These are phyloP conservation scores for Naja naja DNA, from an alignment of 2,113 vertebrate species.

Conservation along the genomic window DNA sequence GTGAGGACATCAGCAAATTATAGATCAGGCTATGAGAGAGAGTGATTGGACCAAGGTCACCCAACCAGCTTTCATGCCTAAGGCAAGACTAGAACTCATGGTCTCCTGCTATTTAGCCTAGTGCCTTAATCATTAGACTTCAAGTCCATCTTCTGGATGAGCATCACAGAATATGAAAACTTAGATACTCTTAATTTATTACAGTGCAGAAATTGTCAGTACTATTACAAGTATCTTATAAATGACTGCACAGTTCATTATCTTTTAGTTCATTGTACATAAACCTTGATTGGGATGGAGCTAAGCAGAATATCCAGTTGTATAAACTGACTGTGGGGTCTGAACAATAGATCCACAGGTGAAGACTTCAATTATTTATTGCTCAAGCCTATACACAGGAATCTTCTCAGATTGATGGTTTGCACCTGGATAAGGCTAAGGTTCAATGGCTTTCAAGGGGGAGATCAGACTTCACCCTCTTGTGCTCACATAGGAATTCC, in stretches of 20 bases:
- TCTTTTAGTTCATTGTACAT: background rate
- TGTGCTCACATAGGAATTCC: background rate
- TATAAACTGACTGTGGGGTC: background rate
- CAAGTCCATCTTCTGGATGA: background rate
- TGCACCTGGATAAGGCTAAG: background rate
- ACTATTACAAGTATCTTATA: background rate
- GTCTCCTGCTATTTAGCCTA: too few species aligned
- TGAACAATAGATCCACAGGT: background rate
- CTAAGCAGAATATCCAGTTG: background rate
- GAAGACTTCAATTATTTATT: background rate
- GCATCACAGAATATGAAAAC: background rate
- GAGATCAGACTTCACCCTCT: background rate
- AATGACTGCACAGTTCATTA: background rate
- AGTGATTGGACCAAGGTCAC: background rate
- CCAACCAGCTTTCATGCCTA: background rate
- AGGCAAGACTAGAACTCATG: too few species aligned
- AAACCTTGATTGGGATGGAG: background rate
- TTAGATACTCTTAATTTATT: background rate
- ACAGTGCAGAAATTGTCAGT: background rate
- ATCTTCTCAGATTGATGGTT: background rate
- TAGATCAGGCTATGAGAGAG: background rate
- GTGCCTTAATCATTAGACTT: background rate
- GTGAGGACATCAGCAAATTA: conserved; percentile 69
- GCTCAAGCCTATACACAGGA: background rate
- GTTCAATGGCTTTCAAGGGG: background rate